Conservation (phyloP, 2,113 vertebrate genomes). For the Alectura lathami region DNA sequence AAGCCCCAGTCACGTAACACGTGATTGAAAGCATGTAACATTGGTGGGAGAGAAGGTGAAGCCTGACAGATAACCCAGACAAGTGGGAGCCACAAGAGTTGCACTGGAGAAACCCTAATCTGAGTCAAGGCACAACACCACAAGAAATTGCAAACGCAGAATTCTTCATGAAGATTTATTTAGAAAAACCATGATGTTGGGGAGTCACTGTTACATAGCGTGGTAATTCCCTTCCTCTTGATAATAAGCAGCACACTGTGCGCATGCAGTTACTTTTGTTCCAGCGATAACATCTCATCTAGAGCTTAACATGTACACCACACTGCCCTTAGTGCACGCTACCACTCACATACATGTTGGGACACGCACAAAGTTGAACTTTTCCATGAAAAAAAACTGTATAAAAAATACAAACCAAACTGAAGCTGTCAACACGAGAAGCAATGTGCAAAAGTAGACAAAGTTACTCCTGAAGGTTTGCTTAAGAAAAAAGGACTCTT, state of each 20-base stretch:
- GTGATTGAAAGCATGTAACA: too few relatives aligned
- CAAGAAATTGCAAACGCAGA: not conserved
- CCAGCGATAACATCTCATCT: constrained; percentile 14
- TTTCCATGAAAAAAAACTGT: constrained; percentile 44
- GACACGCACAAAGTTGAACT: constrained; percentile 1
- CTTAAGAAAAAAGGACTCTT: constrained; percentile 11
- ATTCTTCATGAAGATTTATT: constrained; percentile 60
- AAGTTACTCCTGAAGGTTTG: constrained; percentile 49
- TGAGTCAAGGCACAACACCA: not conserved
- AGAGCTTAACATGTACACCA: not conserved
- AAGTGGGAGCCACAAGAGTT: not conserved
- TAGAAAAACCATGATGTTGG: constrained; percentile 53
- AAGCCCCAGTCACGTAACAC: not conserved
- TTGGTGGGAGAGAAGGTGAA: not conserved
- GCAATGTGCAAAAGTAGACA: constrained; percentile 52
- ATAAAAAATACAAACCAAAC: constrained; percentile 59
- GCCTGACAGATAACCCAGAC: not conserved
- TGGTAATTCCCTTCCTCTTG: constrained; percentile 29
- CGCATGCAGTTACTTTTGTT: constrained; percentile 50
- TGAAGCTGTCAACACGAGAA: constrained; percentile 30
- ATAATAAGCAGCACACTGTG: constrained; percentile 36
- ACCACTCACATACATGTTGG: not conserved
- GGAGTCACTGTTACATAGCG: constrained; percentile 26
- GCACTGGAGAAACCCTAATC: not conserved
- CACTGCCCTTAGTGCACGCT: not conserved